Evolutionary conservation across 2,888 invertebrate genomes (phyloP), one percentile per base, ranked within the genome.

Genomic region (Salticus scenicus): DNA sequence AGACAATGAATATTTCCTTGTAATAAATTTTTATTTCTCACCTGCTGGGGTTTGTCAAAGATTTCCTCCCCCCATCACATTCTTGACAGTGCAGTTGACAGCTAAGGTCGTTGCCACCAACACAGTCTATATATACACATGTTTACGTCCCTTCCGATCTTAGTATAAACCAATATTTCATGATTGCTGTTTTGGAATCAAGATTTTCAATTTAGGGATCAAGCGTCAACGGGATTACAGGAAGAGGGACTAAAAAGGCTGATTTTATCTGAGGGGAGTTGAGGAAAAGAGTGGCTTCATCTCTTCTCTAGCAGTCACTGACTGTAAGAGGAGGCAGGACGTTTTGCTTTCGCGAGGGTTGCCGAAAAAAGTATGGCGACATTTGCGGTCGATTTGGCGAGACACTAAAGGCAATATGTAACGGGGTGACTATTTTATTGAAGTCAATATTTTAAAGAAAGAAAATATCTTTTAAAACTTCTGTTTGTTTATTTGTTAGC

Each of bases 81-180:
- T 70, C 70, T 41, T 70, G 77, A 73, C 72, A 77, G 77, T 77
- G 67, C 83, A 72, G 83, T 77, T 83, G 83, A 83, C 83, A 83
- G 77, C 51, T 77, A 77, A 73, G 83, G 83, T 83, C 83, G 83
- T 83, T 77, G 83, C 77, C 83, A 77, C 83, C 72, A 77, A 67
- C 77, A 51, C 33, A 33, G 63, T 42, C 47, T 74, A 51, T 64
- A 31, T 57, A 47, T 41, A 72, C 83, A 83, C 83, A 83, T 83
- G 83, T 77, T 69, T 73, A 67, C 28, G 67, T 81, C 67, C 74
- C 74, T 31, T 51, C 72, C 8, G 24, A 57, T 24, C 57, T 24
- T 24, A 57, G 17, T 7, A 17, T 4, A 24, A 57, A 57, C 24
- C 57, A 4, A 24, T 4, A 57, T 57, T 57, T 57, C 57, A 57